Conservation (phyloP, 2,113 vertebrate species). For the Leiothrix lutea region DNA sequence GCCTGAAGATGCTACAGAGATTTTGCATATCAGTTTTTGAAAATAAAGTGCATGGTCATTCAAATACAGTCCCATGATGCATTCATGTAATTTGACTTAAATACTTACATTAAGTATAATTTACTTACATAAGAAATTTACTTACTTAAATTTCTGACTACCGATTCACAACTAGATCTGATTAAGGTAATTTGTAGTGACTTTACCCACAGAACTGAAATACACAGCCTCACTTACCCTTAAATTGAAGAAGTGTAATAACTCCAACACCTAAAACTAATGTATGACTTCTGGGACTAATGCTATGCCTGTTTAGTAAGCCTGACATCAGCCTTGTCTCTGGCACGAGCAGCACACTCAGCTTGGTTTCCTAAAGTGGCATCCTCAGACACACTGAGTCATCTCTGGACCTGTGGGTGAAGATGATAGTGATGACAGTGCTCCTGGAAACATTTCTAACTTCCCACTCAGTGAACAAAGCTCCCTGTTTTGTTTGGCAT, state of each 20-base stretch:
- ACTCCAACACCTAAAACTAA: background rate
- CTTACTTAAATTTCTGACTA: background rate
- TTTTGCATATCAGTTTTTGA: background rate
- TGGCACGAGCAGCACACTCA: background rate
- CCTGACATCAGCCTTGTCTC: background rate
- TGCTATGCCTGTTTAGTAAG: background rate
- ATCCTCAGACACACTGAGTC: slow-evolving; percentile 15
- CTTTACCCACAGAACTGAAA: background rate
- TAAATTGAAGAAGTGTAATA: background rate
- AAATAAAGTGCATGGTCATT: background rate
- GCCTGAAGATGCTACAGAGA: background rate
- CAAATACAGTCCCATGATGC: background rate
- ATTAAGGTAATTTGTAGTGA: background rate
- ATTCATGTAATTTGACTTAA: background rate
- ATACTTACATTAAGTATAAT: background rate
- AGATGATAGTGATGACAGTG: background rate
- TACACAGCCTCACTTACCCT: background rate
- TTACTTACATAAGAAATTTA: no score
- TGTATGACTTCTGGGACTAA: background rate
- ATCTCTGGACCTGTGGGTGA: slow-evolving; percentile 24
- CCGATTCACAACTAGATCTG: background rate
- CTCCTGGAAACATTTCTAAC: slow-evolving; percentile 1
- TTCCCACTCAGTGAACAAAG: slow-evolving; percentile 12
- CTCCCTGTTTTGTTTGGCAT: background rate
- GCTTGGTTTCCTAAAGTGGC: slow-evolving; percentile 4